Base-by-base conservation (phyloP, 2,888 invertebrate species). In the Nesidiocoris tenuis region DNA sequence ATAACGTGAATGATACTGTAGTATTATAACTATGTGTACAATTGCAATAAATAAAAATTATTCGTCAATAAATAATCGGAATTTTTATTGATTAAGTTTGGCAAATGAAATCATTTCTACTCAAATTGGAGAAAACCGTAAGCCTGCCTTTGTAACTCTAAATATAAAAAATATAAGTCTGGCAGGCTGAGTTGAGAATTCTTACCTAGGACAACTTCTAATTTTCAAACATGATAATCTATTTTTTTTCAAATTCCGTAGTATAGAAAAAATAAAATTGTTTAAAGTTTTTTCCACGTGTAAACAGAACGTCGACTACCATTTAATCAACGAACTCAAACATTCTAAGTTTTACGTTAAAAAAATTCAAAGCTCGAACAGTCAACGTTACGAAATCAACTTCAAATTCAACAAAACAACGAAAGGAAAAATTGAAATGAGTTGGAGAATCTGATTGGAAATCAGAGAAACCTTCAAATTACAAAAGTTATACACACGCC, bases 1-100 rank as follows among this genome's bases (percentile, higher is more conserved):
- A 78, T 74, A 67, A 76, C 76, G 78, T 77, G 78, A 78, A 78
- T 78, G 77, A 63, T 77, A 72, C 74, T 78, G 74, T 70, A 78
- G 54, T 77, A 67, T 77, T 74, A 77, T 70, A 68, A 78, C 70
- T 77, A 77, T 78, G 72, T 78, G 75, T 75, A 75, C 72, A 75
- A 76, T 68, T 74, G 71, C 76, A 77, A 72, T 76, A 77, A 77
- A 77, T 66, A 77, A 74, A 72, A 77, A 76, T 68, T 70, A 75
- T 75, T 61, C 74, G 55, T 70, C 71, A 77, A 77, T 77, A 77
- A 77, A 77, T 76, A 77, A 75, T 75, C 72, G 75, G 75, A 76
- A 71, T 66, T 76, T n/a, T 75, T 57, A 72, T 65, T 66, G 74
- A 74, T 56, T 74, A 72, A 61, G 61, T 74, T 74, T 74, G 74